Base-by-base conservation (phyloP, 2,113 vertebrate genomes). In the Hippolais icterina region DNA sequence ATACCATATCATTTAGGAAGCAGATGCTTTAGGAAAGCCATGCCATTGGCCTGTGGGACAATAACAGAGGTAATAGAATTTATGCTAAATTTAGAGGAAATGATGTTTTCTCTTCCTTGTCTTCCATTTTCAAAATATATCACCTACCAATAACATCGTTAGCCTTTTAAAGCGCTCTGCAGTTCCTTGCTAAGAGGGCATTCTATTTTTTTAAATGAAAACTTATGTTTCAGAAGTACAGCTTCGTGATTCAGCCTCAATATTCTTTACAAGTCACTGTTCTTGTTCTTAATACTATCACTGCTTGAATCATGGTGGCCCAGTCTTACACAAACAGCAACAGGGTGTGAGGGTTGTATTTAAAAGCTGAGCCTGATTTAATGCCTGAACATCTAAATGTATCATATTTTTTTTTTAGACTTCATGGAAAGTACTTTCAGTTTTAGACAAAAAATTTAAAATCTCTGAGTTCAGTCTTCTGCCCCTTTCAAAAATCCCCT, bases 41-140 rank as follows among this genome's bases (percentile, higher is more conserved):
- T 81, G 60, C 71, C 70, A 81, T 47, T 93, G 78, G 93, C 46
- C 76, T 93, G 59, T 44, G 77, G 82, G 71, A 92, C 71, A 92
- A 76, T 74, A 91, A 90, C 21, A 84, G 63, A 89, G 33, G 53
- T 90, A 96, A 96, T 83, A 66, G 86, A 93, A 95, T 91, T 83
- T 63, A 90, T 61, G 68, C 59, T 96, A 93, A 95, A 92, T 81
- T 94, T 57, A 94, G 87, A 94, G 68, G 85, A 96, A 96, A 63
- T 93, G 42, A 31, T 91, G 65, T 94, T 96, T 97, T 96, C 65
- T 95, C 71, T 97, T 87, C 56, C 82, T 65, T 64, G 19, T 76
- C 78, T 87, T 79, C 75, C 41, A 54, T 95, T 83, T 95, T 57
- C 71, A 95, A 94, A 97, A 93, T 42, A 5, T 47, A 76, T 95